Evolutionary conservation across 2,113 vertebrate species (phyloP).

Genomic region (Takifugu flavidus): DNA sequence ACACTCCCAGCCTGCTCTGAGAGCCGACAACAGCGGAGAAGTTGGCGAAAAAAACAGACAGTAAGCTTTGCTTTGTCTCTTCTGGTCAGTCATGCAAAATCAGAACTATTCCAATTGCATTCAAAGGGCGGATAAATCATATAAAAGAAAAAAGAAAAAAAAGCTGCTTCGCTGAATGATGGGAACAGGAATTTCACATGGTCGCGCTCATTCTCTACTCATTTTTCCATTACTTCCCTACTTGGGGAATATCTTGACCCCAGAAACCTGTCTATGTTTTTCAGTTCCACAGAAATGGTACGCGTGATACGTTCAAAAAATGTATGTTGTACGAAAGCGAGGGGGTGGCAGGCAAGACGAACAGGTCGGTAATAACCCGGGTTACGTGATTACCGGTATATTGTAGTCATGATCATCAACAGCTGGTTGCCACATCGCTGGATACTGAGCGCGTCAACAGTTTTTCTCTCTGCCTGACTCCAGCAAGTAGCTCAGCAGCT

Average conservation of each 20-base stretch:
- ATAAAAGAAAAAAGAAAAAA: neutral
- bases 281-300: neutral
- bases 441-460: conserved; percentile 50
- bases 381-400: neutral
- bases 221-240: conserved; percentile 23
- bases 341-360: neutral
- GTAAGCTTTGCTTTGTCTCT: conserved; percentile 7
- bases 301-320: neutral
- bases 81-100: neutral
- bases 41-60: conserved; percentile 48
- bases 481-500: conserved; percentile 56
- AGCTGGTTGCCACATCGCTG: conserved; percentile 28
- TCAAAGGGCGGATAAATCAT: no score
- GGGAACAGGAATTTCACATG: conserved; percentile 14
- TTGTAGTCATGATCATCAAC: conserved; percentile 41
- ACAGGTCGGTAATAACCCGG: no score
- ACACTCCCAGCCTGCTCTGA: conserved; percentile 44
- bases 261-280: conserved; percentile 16
- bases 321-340: conserved; percentile 1
- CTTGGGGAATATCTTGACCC: conserved; percentile 33
- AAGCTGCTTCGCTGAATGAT: neutral
- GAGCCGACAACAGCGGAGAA: conserved; percentile 48
- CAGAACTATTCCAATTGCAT: neutral
- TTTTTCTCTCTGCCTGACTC: conserved; percentile 52
- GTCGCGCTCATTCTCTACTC: conserved; percentile 6